Evolutionary conservation across 35 echinoderm and acorn worm genomes (phyloP), one percentile per base, ranked within the genome.

Genomic region (Lytechinus pictus): DNA sequence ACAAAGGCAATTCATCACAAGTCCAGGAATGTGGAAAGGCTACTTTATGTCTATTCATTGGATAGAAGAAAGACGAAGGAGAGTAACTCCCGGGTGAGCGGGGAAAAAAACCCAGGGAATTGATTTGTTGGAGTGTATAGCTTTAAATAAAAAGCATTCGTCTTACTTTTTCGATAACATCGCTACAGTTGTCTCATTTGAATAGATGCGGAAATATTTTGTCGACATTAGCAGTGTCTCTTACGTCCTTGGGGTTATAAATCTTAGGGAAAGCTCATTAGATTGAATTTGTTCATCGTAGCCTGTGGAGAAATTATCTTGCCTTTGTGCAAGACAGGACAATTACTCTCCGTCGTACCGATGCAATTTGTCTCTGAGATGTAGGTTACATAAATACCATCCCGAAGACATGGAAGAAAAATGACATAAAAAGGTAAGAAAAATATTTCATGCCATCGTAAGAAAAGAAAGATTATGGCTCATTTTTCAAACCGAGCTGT

Each of bases 161-260:
- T 79, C 66, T 79, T 79, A 79, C 66, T 79, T n/a, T n/a, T 79
- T 14, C 66, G 16, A 79, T 79, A 19, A 24, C 66, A 79, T 79
- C 61, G 16, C 19, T 79, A 5, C 66, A 24, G 66, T 79, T n/a
- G 66, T 79, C 66, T 79, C 66, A 79, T n/a, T 79, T 79, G 66
- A 79, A 79, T 79, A 79, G 19, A 79, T 79, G 66, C 66, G 66
- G 66, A 79, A 79, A 79, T 79, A 79, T 79, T 79, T 79, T 79
- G 66, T 79, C 66, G 19, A 79, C 66, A n/a, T 79, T 79, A 79
- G 66, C 16, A 24, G 66, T 19, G 66, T 79, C 16, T 79, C 66
- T 79, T 79, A 79, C 4, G 19, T 79, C 66, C 66, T 79, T 7
- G 21, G 14, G 66, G 66, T 79, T 24, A 79, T 79, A 79, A 79